These are phyloP conservation scores for Leptarthrus brevirostris DNA, from an alignment of 2,888 invertebrate species.

Conservation along the genomic window DNA sequence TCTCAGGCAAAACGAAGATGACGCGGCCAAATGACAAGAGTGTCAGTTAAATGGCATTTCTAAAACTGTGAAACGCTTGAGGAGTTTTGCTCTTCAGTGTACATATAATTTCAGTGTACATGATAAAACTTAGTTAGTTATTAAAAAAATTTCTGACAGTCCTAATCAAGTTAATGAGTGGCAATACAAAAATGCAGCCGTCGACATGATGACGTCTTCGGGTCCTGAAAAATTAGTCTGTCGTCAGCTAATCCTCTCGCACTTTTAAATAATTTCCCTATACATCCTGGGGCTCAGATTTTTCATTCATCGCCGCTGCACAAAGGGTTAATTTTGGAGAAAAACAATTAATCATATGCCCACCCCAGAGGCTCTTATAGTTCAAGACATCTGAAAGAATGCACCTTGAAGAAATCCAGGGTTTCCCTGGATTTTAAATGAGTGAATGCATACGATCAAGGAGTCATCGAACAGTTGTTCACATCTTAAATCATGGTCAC, in stretches of 20 bases:
- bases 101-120: too few relatives aligned
- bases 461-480: constrained; percentile 43
- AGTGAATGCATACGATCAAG: constrained; percentile 30
- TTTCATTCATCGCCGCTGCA: constrained; percentile 13
- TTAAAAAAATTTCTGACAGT: too few relatives aligned
- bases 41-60: too few relatives aligned
- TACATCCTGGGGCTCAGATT: constrained; percentile 13
- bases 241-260: constrained; percentile 29
- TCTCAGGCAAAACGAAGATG: too few relatives aligned
- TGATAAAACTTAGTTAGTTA: too few relatives aligned
- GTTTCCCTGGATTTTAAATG: constrained; percentile 2
- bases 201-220: background rate
- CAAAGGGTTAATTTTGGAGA: constrained; percentile 35
- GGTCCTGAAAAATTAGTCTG: constrained; percentile 20
- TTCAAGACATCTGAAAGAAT: background rate
- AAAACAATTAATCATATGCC: constrained; percentile 41
- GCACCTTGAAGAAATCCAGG: constrained; percentile 30
- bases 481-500: constrained; percentile 34
- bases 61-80: too few relatives aligned
- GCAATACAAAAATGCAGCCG: background rate
- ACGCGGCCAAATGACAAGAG: too few relatives aligned
- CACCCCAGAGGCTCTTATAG: constrained; percentile 7
- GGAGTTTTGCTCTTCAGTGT: too few relatives aligned
- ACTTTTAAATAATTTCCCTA: background rate
- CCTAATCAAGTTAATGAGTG: background rate